These are phyloP conservation scores for Parapsyche elsis DNA, from an alignment of 1,140 invertebrate species.

Conservation along the genomic window DNA sequence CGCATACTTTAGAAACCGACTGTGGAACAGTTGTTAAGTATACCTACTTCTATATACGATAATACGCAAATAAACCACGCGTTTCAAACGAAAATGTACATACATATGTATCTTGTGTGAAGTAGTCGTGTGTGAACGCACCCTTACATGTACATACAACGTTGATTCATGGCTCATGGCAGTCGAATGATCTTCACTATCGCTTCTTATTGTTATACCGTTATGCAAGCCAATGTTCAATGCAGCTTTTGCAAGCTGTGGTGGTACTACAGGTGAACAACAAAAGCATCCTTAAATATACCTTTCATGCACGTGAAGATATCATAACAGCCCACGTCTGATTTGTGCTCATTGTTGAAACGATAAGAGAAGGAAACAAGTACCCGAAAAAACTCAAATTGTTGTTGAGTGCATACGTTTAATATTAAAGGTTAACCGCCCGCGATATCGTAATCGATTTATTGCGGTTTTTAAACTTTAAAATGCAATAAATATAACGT, in stretches of 20 bases:
- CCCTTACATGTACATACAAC: too few relatives aligned
- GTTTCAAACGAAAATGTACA: too few relatives aligned
- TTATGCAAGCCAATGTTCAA: too few relatives aligned
- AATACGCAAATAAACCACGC: too few relatives aligned
- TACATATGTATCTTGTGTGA: too few relatives aligned
- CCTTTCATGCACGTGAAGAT: background rate
- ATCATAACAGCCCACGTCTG: constrained; percentile 18
- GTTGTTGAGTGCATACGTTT: background rate
- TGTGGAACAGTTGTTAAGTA: too few relatives aligned
- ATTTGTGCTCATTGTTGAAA: constrained; percentile 21
- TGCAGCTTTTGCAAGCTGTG: constrained; percentile 9
- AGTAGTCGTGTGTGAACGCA: too few relatives aligned
- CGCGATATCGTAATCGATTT: constrained; percentile 18
- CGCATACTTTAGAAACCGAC: too few relatives aligned
- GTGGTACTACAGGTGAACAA: constrained; percentile 3
- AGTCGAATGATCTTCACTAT: too few relatives aligned
- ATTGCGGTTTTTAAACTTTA: background rate
- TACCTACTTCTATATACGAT: too few relatives aligned
- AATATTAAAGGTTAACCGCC: constrained; percentile 33
- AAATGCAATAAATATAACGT: background rate
- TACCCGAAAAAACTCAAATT: constrained; percentile 9
- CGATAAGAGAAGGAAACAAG: constrained; percentile 14
- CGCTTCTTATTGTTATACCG: too few relatives aligned
- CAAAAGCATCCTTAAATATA: constrained; percentile 15
- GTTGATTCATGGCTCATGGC: too few relatives aligned